Percentiles rank a stretch among this genome's conserved stretches.
Conservation (phyloP, 1,140 invertebrate genomes). For the Bombus vancouverensis region DNA sequence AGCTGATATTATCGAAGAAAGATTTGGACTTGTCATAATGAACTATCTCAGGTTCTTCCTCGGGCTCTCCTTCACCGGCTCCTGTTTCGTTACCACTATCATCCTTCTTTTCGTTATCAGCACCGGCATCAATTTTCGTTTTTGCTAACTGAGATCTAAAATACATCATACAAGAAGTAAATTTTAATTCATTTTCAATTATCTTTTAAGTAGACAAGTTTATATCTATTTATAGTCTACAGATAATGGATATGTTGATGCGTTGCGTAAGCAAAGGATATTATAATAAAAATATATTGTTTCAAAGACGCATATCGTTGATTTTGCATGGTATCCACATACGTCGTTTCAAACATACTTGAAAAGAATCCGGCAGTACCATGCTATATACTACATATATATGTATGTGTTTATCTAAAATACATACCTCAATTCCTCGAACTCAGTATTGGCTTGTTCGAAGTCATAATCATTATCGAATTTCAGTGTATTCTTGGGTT, state of each 20-base stretch:
- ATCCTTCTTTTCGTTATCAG: conserved; percentile 90
- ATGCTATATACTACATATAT: conserved; percentile 53
- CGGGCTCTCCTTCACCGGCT: conserved; percentile 89
- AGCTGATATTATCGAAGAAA: conserved; percentile 99
- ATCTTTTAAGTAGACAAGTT: not conserved
- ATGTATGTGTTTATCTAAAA: not conserved
- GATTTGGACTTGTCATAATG: conserved; percentile 98
- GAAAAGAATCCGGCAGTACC: conserved; percentile 72
- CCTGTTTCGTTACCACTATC: conserved; percentile 93
- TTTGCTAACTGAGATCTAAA: conserved; percentile 89
- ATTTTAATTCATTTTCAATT: not conserved
- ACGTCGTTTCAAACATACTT: conserved; percentile 66
- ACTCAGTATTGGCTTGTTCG: conserved; percentile 97
- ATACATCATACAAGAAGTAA: not conserved
- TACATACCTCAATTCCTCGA: conserved; percentile 92
- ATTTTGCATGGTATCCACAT: conserved; percentile 75
- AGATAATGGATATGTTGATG: conserved; percentile 61
- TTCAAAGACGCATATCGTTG: conserved; percentile 70
- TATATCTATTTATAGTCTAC: not conserved
- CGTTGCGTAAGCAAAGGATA: conserved; percentile 69
- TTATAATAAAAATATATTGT: conserved; percentile 26
- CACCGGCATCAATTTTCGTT: conserved; percentile 89
- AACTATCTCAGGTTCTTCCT: conserved; percentile 88
- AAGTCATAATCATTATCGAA: conserved; percentile 99
- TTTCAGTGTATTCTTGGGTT: conserved; percentile 90